Base-by-base conservation (phyloP, 2,888 invertebrate species). In the Cordilura impudica region DNA sequence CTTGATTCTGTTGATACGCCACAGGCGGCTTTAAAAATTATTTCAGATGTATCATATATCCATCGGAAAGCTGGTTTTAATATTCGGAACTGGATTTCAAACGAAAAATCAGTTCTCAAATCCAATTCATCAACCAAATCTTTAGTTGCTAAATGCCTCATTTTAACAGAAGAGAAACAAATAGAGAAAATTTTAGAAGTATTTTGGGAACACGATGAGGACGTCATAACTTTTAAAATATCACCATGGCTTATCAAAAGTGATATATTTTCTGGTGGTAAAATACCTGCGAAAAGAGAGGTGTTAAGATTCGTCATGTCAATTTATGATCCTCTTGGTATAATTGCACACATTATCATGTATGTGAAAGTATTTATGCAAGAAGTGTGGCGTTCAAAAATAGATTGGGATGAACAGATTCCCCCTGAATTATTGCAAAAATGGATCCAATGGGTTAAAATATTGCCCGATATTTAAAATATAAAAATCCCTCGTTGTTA, bases 161-260 rank as follows among this genome's bases (percentile, higher is more conserved):
- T 63, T 47, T 18, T 61, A 8, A 45, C 16, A 10, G 74, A 67
- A 0, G 74, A 60, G 21, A 43, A 43, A 19, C n/a, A 14, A 12
- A 43, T 53, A 2, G 70, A 74, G 66, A 79, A 79, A 53, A 66
- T 74, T 14, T 18, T 71, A 4, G 78, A 66, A 4, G 23, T 70
- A 16, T 79, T 79, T 39, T 74, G 74, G 66, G 51, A 63, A 35
- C 67, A 61, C 16, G 4, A 56, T 8, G 63, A 73, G 8, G 74
- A 78, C 26, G 10, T 45, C 3, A 75, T 75, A 21, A 71, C 61
- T 5, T 71, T 71, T 39, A 75, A 63, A 74, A 67, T 75, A n/a
- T 63, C 61, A 0, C 7, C 54, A 7, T 31, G 23, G 43, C 16
- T 58, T 18, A 21, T 23, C 1, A 35, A 69, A 14, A 69, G 16